Percentiles rank a stretch among this genome's conserved stretches.
Evolutionary conservation across 2,888 invertebrate genomes (phyloP).

Genomic region (Platerodrilus igneus): DNA sequence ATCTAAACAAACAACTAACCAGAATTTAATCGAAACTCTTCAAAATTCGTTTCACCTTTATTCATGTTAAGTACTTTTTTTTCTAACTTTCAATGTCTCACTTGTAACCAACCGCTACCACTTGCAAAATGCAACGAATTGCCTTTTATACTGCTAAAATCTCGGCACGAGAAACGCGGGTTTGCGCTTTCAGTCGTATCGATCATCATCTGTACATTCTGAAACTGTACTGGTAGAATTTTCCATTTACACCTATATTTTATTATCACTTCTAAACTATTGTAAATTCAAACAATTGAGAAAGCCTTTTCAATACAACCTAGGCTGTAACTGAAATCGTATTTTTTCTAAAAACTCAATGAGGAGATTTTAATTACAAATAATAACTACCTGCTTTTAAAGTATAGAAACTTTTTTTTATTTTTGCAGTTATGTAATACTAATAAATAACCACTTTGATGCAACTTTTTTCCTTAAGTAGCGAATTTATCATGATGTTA

Average conservation of each 20-base stretch:
- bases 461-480: too few species aligned
- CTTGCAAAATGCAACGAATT: slow-evolving; percentile 14
- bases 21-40: slow-evolving; percentile 5
- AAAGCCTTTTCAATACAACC: too few species aligned
- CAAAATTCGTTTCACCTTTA: slow-evolving; percentile 2
- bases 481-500: too few species aligned
- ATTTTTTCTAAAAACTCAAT: too few species aligned
- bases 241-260: slow-evolving; percentile 14
- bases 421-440: too few species aligned
- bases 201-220: slow-evolving; percentile 18
- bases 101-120: slow-evolving; percentile 9
- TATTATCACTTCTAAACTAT: too few species aligned
- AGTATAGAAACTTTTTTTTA: too few species aligned
- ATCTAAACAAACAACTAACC: slow-evolving; percentile 14
- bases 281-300: too few species aligned
- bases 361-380: too few species aligned
- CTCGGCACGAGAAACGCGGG: slow-evolving; percentile 24
- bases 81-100: slow-evolving; percentile 4
- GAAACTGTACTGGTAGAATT: slow-evolving; percentile 17
- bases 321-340: too few species aligned
- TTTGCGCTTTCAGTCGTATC: slow-evolving; percentile 19
- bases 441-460: too few species aligned
- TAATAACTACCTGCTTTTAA: too few species aligned
- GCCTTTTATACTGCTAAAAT: slow-evolving; percentile 21
- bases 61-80: slow-evolving; percentile 11